A percentile compares a stretch with the other conserved stretches of the same genome.
Evolutionary conservation across 2,888 invertebrate genomes (phyloP).

Genomic region (Sussaba pulchella): DNA sequence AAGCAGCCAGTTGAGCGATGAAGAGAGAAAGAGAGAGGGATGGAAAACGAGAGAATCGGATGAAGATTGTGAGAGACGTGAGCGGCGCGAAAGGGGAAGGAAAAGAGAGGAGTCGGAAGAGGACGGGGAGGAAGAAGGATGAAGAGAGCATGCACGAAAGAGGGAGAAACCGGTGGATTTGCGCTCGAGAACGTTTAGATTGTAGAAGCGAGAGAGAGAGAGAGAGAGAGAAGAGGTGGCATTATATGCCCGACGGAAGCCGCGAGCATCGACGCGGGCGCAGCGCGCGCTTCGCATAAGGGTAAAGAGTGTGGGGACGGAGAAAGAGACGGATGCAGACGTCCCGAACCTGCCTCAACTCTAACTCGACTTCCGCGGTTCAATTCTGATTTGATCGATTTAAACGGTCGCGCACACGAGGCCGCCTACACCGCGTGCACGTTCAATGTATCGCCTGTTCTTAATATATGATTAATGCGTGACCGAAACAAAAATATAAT

Average conservation of each 20-base stretch:
- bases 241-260: slow-evolving; percentile 53
- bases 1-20: slow-evolving; percentile 68
- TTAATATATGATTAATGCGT: too few species aligned
- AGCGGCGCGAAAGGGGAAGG: slow-evolving; percentile 40
- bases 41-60: slow-evolving; percentile 50
- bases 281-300: slow-evolving; percentile 61
- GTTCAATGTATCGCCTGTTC: too few species aligned
- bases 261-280: slow-evolving; percentile 50
- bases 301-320: slow-evolving; percentile 55
- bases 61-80: slow-evolving; percentile 51
- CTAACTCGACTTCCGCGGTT: slow-evolving; percentile 81
- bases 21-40: slow-evolving; percentile 52
- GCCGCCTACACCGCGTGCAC: slow-evolving; percentile 11
- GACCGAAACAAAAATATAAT: too few species aligned
- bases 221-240: slow-evolving; percentile 29
- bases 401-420: slow-evolving; percentile 64
- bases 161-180: slow-evolving; percentile 26
- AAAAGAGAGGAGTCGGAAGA: slow-evolving; percentile 42
- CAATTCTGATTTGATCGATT: slow-evolving; percentile 82
- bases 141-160: slow-evolving; percentile 27
- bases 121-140: slow-evolving; percentile 34
- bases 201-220: slow-evolving; percentile 35
- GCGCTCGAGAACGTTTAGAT: not conserved
- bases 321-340: slow-evolving; percentile 72
- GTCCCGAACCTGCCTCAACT: slow-evolving; percentile 83